Conservation (phyloP, 1,140 invertebrate species). For the Euglossa dilemma region DNA sequence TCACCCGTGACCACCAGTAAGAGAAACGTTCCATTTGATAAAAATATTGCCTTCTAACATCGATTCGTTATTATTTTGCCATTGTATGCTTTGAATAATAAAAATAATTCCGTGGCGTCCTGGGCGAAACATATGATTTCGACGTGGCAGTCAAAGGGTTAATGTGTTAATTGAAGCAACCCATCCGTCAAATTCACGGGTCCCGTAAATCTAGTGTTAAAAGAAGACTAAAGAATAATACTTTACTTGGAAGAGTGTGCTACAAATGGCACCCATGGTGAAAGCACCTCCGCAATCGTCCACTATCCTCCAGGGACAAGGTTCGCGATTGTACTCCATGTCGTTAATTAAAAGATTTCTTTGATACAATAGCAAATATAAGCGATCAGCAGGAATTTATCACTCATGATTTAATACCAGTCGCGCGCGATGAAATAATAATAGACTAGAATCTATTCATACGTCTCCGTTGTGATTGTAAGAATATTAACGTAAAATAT, state of each 20-base stretch:
- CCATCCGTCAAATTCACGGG: too few relatives aligned
- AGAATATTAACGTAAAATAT: conserved; percentile 13
- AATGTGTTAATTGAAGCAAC: too few relatives aligned
- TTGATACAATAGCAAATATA: neutral
- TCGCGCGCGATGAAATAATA: neutral
- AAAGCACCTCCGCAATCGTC: conserved; percentile 64
- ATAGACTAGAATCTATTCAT: too few relatives aligned
- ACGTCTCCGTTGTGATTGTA: neutral
- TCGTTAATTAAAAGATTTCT: neutral
- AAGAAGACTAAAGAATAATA: too few relatives aligned
- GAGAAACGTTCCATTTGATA: too few relatives aligned
- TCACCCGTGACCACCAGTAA: too few relatives aligned
- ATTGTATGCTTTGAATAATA: too few relatives aligned
- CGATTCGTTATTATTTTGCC: too few relatives aligned
- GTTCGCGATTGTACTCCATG: conserved; percentile 64
- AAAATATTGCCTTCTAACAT: too few relatives aligned
- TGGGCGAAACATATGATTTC: too few relatives aligned
- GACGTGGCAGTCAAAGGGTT: too few relatives aligned
- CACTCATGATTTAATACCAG: neutral
- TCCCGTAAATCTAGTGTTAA: neutral
- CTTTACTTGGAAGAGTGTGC: conserved; percentile 58
- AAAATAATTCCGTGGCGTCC: too few relatives aligned
- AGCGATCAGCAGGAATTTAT: neutral
- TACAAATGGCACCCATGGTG: conserved; percentile 57
- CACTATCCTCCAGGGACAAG: conserved; percentile 62